Conservation (phyloP, 2,113 vertebrate species). For the Xerus inauris region DNA sequence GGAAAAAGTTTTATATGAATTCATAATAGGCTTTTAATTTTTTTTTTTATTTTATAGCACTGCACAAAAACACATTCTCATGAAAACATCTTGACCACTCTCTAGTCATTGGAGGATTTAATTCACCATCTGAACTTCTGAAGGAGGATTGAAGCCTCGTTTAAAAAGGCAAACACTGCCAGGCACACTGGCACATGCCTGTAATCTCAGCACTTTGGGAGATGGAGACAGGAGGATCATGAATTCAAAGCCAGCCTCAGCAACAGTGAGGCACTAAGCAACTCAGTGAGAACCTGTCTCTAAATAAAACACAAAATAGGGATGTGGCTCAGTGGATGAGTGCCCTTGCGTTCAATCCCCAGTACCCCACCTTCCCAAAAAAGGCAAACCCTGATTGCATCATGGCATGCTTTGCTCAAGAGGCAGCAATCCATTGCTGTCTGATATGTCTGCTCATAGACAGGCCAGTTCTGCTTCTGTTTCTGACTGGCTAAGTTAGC, state of each 20-base stretch:
- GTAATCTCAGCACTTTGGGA: no score
- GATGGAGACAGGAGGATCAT: no score
- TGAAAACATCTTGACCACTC: neutral
- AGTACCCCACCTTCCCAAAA: no score
- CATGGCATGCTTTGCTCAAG: neutral
- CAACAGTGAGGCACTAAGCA: no score
- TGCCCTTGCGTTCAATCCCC: no score
- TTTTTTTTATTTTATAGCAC: neutral
- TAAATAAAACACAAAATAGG: no score
- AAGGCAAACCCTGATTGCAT: neutral
- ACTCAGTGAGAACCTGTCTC: no score
- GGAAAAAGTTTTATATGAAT: neutral
- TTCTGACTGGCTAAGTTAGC: neutral
- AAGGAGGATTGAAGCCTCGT: neutral
- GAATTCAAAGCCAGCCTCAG: no score
- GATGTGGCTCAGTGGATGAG: no score
- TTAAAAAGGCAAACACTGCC: neutral
- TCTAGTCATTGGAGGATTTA: neutral
- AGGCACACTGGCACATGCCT: no score
- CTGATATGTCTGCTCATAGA: neutral
- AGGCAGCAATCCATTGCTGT: neutral
- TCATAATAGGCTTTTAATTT: neutral
- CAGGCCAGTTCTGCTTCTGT: neutral
- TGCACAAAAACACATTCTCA: neutral
- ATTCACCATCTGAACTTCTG: neutral